Conservation (phyloP, 2,113 vertebrate genomes). For the Anhinga rufa region DNA sequence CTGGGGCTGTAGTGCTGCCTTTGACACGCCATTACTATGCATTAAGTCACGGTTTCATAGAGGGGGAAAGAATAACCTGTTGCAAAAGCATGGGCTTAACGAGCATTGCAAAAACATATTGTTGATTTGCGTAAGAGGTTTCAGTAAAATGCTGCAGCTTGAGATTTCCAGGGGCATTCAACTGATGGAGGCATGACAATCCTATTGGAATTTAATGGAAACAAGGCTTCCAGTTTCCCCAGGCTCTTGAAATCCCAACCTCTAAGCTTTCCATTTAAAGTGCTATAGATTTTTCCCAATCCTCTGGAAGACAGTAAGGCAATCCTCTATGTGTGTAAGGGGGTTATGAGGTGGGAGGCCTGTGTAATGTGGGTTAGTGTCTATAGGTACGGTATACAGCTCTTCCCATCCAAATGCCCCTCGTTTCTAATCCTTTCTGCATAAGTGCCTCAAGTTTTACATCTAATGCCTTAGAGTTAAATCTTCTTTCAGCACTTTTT, state of each 20-base stretch:
- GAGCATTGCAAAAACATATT: not conserved
- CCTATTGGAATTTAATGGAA: not conserved
- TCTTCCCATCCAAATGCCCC: not conserved
- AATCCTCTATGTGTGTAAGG: not conserved
- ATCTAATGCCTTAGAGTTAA: not conserved
- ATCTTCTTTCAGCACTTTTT: not conserved
- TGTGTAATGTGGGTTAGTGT: not conserved
- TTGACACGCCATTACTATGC: constrained; percentile 35
- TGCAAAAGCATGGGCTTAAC: not conserved
- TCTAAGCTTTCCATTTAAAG: not conserved
- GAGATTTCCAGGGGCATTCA: not conserved
- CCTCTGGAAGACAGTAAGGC: not conserved
- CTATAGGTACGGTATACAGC: not conserved
- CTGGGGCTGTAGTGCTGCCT: not conserved
- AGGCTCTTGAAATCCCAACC: not conserved
- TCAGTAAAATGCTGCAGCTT: not conserved
- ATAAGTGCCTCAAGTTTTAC: not conserved
- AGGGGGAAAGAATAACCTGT: not conserved
- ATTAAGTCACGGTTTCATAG: not conserved
- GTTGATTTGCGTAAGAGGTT: not conserved
- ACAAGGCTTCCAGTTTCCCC: not conserved
- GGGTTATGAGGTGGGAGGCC: not conserved
- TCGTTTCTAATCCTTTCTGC: not conserved
- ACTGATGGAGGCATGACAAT: not conserved
- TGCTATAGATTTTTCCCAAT: not conserved